Percentiles rank a stretch among this genome's conserved stretches.
phyloP scores from a whole-genome alignment of 1,140 invertebrate genomes.

The Bradysia coprophila region DNA sequence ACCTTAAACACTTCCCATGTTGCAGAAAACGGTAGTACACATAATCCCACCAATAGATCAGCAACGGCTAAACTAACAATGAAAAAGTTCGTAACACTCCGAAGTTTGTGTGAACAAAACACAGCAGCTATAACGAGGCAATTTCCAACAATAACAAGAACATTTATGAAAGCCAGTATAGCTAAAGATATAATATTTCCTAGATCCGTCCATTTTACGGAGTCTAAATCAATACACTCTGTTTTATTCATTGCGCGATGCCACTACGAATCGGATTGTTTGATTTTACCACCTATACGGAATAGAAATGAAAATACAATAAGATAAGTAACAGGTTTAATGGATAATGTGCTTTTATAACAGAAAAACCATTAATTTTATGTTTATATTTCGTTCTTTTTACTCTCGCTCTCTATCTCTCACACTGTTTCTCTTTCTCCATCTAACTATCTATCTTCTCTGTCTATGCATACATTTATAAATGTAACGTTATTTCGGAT shows the following conservation, averaged over 20 bases:
- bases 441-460: too few species aligned
- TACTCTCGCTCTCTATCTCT: too few species aligned
- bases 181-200: conserved; percentile 51
- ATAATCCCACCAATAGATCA: conserved; percentile 77
- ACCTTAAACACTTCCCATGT: conserved; percentile 80
- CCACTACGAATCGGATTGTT: conserved; percentile 7
- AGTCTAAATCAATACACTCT: conserved; percentile 52
- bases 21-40: conserved; percentile 79
- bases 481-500: neutral
- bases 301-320: neutral
- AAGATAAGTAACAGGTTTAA: neutral
- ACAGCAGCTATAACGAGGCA: conserved; percentile 83
- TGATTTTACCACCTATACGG: conserved; percentile 18
- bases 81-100: conserved; percentile 88
- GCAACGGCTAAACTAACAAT: conserved; percentile 85
- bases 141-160: conserved; percentile 77
- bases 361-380: neutral
- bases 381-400: too few species aligned
- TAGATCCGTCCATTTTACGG: conserved; percentile 59
- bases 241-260: conserved; percentile 46
- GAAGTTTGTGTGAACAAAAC: conserved; percentile 65
- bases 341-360: neutral
- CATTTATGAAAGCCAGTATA: conserved; percentile 61
- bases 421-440: too few species aligned
- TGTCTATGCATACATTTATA: neutral